These are phyloP conservation scores for Nibea coibor DNA, from an alignment of 2,113 vertebrate genomes.

Conservation along the genomic window DNA sequence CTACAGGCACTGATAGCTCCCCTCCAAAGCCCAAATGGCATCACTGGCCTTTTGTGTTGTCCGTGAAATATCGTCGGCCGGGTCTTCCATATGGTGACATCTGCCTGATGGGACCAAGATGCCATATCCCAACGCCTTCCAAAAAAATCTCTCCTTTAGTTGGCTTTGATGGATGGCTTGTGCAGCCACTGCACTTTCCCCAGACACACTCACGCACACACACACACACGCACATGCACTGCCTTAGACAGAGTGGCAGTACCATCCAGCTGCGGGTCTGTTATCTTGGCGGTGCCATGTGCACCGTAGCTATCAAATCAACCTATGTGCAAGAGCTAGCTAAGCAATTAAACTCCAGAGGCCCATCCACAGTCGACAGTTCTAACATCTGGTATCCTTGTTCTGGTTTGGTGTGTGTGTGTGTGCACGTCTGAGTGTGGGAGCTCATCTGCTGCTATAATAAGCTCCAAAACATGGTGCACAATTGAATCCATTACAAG, in stretches of 20 bases:
- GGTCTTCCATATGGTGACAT: slow-evolving; percentile 72
- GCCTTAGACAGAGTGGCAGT: slow-evolving; percentile 19
- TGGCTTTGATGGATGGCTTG: slow-evolving; percentile 77
- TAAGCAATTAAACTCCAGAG: slow-evolving; percentile 73
- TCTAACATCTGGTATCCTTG: slow-evolving; percentile 75
- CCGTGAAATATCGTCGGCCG: slow-evolving; percentile 51
- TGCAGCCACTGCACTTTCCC: slow-evolving; percentile 71
- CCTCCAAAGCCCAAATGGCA: slow-evolving; percentile 57
- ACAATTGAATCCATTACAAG: slow-evolving; percentile 50
- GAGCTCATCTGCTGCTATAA: slow-evolving; percentile 71
- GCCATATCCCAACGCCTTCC: slow-evolving; percentile 48
- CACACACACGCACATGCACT: slow-evolving; percentile 24
- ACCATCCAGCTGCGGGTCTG: slow-evolving; percentile 63
- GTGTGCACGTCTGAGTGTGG: slow-evolving; percentile 21
- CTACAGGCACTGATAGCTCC: slow-evolving; percentile 30
- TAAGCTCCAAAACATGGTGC: slow-evolving; percentile 39
- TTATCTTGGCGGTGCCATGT: slow-evolving; percentile 57
- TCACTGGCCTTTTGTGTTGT: slow-evolving; percentile 57
- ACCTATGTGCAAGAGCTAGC: slow-evolving; percentile 62
- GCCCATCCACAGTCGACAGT: slow-evolving; percentile 59
- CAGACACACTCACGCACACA: slow-evolving; percentile 17
- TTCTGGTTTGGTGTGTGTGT: slow-evolving; percentile 38
- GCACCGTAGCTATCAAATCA: slow-evolving; percentile 69
- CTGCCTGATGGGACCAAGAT: slow-evolving; percentile 66
- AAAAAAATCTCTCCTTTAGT: slow-evolving; percentile 55